Evolutionary conservation across 2,888 invertebrate species (phyloP).

Genomic region (Cistogaster globosa): DNA sequence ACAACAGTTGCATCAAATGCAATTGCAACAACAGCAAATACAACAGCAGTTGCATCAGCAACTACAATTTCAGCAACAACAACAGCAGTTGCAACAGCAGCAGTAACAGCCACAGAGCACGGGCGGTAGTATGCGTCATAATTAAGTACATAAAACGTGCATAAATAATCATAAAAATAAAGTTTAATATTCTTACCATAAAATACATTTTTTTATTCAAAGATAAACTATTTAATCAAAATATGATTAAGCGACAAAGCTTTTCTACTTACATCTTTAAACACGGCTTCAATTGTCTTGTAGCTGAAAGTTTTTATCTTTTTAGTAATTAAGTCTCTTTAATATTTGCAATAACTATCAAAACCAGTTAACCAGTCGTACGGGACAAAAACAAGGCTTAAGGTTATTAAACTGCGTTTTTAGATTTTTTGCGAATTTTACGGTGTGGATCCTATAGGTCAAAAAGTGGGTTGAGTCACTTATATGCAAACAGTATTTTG

Average conservation of each 20-base stretch:
- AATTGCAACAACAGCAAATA: constrained; percentile 71
- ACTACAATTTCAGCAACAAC: constrained; percentile 72
- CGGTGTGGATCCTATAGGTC: too few relatives aligned
- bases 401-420: too few relatives aligned
- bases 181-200: neutral
- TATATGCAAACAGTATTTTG: too few relatives aligned
- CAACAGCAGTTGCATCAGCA: constrained; percentile 73
- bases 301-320: neutral
- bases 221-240: too few relatives aligned
- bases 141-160: constrained; percentile 46
- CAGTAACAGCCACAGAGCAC: constrained; percentile 75
- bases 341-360: neutral
- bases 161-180: neutral
- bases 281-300: too few relatives aligned
- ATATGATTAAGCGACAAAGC: too few relatives aligned
- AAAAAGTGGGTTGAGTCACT: too few relatives aligned
- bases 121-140: constrained; percentile 73
- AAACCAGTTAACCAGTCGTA: too few relatives aligned
- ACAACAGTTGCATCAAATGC: constrained; percentile 68
- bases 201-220: neutral
- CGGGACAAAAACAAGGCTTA: too few relatives aligned
- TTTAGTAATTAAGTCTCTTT: neutral
- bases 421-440: too few relatives aligned
- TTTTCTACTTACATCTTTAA: too few relatives aligned
- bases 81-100: constrained; percentile 74